These are phyloP conservation scores for Mayetiola destructor DNA, from an alignment of 2,888 invertebrate genomes.

Conservation along the genomic window DNA sequence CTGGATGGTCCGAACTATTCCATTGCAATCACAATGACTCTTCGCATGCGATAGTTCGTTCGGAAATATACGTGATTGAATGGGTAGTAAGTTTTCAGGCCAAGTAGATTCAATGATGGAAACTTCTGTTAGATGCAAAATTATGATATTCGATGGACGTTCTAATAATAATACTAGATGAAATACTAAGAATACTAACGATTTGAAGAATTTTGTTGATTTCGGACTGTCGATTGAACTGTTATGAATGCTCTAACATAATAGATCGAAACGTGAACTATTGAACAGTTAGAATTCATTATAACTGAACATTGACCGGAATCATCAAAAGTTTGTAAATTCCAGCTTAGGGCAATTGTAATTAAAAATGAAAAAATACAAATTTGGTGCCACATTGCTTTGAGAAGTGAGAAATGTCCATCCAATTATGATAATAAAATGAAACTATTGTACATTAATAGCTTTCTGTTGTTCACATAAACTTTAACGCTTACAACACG, in stretches of 20 bases:
- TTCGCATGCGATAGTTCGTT: constrained; percentile 13
- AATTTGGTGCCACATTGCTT: too few species aligned
- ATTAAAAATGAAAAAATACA: neutral
- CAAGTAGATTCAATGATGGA: constrained; percentile 22
- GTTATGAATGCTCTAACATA: constrained; percentile 20
- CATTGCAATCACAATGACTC: constrained; percentile 16
- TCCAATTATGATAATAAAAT: too few species aligned
- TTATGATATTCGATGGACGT: neutral
- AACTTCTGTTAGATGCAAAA: constrained; percentile 11
- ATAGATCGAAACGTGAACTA: constrained; percentile 19
- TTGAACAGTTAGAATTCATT: neutral
- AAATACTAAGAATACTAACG: neutral
- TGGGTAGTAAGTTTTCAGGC: constrained; percentile 21
- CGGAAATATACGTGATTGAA: constrained; percentile 20
- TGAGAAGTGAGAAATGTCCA: too few species aligned
- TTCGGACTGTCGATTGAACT: constrained; percentile 17
- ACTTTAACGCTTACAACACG: too few species aligned
- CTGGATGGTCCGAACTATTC: constrained; percentile 18
- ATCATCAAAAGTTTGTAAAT: neutral
- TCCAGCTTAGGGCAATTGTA: neutral
- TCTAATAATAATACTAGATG: neutral
- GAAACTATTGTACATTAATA: too few species aligned
- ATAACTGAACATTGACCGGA: neutral
- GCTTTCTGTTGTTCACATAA: too few species aligned
- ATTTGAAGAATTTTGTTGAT: neutral